phyloP scores from a whole-genome alignment of 2,888 invertebrate species.

The Chymomyza caudatula region DNA sequence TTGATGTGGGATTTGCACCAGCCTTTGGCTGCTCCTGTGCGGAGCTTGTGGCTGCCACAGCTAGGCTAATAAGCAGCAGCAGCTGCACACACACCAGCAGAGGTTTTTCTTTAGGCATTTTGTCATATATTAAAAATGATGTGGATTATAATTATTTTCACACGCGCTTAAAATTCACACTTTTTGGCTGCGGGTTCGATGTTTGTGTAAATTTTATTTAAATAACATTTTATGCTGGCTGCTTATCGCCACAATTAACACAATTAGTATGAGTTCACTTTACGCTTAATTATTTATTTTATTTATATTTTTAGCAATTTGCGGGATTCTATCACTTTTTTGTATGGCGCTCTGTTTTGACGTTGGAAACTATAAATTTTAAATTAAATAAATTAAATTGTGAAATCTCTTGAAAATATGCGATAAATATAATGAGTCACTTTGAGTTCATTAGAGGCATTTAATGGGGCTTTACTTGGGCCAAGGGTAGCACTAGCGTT shows the following conservation, averaged over 20 bases:
- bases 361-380: neutral
- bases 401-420: neutral
- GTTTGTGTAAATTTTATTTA: neutral
- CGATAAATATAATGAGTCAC: neutral
- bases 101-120: neutral
- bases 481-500: neutral
- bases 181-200: neutral
- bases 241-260: neutral
- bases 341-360: neutral
- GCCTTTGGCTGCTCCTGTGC: neutral
- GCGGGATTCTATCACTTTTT: neutral
- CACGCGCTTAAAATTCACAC: neutral
- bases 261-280: neutral
- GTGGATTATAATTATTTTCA: neutral
- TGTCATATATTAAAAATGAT: neutral
- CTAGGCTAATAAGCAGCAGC: neutral
- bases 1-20: neutral
- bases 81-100: neutral
- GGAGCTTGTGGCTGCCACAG: neutral
- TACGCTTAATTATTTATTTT: neutral
- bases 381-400: neutral
- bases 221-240: neutral
- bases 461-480: neutral
- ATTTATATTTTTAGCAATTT: neutral
- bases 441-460: neutral